These are phyloP conservation scores for Physella acuta DNA, from an alignment of 1,140 invertebrate species.

Conservation along the genomic window DNA sequence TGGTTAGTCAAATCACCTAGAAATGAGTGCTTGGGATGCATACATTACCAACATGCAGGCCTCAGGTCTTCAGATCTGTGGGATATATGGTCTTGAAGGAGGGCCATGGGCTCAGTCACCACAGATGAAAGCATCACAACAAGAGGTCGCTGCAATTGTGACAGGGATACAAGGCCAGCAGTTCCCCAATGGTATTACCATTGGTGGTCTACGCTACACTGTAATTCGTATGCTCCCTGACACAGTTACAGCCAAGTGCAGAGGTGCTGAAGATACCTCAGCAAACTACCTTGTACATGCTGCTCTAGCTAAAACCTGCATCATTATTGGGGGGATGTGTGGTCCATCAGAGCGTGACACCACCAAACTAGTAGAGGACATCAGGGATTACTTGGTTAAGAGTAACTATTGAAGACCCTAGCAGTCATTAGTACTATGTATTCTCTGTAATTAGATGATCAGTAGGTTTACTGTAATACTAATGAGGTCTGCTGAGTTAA, in stretches of 20 bases:
- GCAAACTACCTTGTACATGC: conserved; percentile 21
- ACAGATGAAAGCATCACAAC: conserved; percentile 9
- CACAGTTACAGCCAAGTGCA: conserved; percentile 22
- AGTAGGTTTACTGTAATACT: too few relatives aligned
- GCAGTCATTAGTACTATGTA: too few relatives aligned
- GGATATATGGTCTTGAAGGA: conserved; percentile 17
- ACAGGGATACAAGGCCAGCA: conserved; percentile 1
- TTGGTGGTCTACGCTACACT: conserved; percentile 19
- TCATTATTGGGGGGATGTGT: conserved; percentile 20
- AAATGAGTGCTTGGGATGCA: conserved; percentile 18
- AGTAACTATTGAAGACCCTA: conserved; percentile 5
- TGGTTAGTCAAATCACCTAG: too few relatives aligned
- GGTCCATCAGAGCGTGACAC: conserved; percentile 17
- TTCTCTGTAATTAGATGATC: too few relatives aligned
- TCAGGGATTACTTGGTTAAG: conserved; percentile 15
- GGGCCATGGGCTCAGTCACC: conserved; percentile 4
- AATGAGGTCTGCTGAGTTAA: too few relatives aligned
- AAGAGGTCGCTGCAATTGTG: conserved; percentile 19
- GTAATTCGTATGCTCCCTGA: not conserved
- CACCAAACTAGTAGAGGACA: conserved; percentile 18
- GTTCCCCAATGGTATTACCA: conserved; percentile 1
- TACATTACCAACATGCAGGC: conserved; percentile 11
- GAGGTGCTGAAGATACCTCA: not conserved
- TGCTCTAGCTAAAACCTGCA: conserved; percentile 16
- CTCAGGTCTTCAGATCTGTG: conserved; percentile 6